A percentile compares a stretch with the other conserved stretches of the same genome.
These are phyloP conservation scores for Caenorhabditis doughertyi DNA, from an alignment of 2,888 invertebrate species.

Conservation along the genomic window DNA sequence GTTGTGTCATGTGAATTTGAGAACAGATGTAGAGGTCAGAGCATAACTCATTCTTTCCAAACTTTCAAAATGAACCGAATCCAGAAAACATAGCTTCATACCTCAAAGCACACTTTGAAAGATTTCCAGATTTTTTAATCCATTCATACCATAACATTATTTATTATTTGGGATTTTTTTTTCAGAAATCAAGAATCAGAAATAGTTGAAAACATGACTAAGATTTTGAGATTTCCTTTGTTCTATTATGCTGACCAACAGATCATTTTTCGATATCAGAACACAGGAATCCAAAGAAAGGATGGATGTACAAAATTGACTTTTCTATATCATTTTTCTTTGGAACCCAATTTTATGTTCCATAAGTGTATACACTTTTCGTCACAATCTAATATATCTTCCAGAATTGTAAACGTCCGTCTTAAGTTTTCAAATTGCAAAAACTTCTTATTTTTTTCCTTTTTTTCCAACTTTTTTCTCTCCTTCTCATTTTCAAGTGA, in stretches of 20 bases:
- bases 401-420: slow-evolving; percentile 12
- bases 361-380: slow-evolving; percentile 12
- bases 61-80: no score
- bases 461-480: not conserved
- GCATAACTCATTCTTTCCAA: not conserved
- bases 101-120: slow-evolving; percentile 9
- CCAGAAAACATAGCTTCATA: not conserved
- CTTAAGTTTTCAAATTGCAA: slow-evolving; percentile 15
- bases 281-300: not conserved
- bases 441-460: not conserved
- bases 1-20: not conserved
- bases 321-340: not conserved
- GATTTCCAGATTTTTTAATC: not conserved
- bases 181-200: not conserved
- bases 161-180: not conserved
- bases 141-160: not conserved
- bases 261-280: slow-evolving; percentile 24
- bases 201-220: not conserved
- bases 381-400: slow-evolving; percentile 51
- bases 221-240: not conserved
- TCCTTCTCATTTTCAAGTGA: slow-evolving; percentile 10
- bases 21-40: not conserved
- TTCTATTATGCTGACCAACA: not conserved
- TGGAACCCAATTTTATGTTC: slow-evolving; percentile 26
- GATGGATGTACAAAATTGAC: not conserved